These are phyloP conservation scores for Notothenia rossii DNA, from an alignment of 2,113 vertebrate species.

Conservation along the genomic window DNA sequence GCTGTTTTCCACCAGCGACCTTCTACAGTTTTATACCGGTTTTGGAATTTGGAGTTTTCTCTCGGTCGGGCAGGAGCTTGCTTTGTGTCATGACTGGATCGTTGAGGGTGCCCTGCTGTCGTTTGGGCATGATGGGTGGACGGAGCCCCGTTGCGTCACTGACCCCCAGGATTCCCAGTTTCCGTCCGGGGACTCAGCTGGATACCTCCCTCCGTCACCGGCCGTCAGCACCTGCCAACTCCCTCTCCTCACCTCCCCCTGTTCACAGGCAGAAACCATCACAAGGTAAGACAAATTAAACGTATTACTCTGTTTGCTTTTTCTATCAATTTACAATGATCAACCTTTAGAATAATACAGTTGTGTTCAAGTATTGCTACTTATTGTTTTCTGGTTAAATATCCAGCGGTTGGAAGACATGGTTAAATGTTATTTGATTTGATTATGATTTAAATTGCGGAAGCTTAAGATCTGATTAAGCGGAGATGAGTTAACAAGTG, in stretches of 20 bases:
- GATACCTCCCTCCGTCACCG: conserved; percentile 84
- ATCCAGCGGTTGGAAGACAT: neutral
- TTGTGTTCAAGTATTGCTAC: neutral
- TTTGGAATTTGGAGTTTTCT: conserved; percentile 70
- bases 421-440: conserved; percentile 3
- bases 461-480: neutral
- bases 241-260: conserved; percentile 50
- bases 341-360: neutral
- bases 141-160: conserved; percentile 80
- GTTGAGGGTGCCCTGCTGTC: conserved; percentile 59
- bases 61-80: conserved; percentile 67
- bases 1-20: conserved; percentile 72
- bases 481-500: neutral
- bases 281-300: conserved; percentile 55
- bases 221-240: conserved; percentile 89
- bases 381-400: neutral
- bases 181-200: conserved; percentile 52
- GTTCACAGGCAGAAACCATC: conserved; percentile 44
- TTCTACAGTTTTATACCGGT: conserved; percentile 70
- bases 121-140: conserved; percentile 84
- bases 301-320: neutral
- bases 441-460: neutral
- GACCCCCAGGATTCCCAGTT: conserved; percentile 77
- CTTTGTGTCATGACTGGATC: conserved; percentile 71
- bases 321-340: neutral